Percentiles rank a stretch among this genome's conserved stretches.
Evolutionary conservation across 2,797 vertebrate genomes (phyloP).

Genomic region (Amblyopsis hoosieri): DNA sequence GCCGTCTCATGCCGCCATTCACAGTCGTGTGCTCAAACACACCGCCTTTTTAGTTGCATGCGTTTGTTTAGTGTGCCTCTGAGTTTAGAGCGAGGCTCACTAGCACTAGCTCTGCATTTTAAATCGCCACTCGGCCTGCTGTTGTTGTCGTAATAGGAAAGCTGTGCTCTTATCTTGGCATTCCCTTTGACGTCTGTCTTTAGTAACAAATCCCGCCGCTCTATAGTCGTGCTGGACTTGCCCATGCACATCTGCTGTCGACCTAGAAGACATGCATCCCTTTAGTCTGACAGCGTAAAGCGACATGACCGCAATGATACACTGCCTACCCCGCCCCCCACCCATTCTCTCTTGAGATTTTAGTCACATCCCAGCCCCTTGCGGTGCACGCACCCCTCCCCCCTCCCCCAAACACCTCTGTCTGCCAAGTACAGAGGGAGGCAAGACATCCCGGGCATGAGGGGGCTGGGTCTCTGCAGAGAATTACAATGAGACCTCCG

Average conservation of each 20-base stretch:
- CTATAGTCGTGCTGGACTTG: conserved; percentile 33
- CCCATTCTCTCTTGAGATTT: conserved; percentile 72
- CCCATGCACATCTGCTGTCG: conserved; percentile 26
- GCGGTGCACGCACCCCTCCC: conserved; percentile 36
- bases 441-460: conserved; percentile 69
- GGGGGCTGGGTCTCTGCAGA: conserved; percentile 66
- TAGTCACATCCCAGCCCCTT: conserved; percentile 75
- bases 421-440: conserved; percentile 73
- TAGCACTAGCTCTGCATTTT: conserved; percentile 31
- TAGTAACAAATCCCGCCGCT: conserved; percentile 45
- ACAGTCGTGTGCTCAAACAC: conserved; percentile 26
- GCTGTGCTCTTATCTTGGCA: conserved; percentile 27
- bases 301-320: conserved; percentile 68
- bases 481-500: conserved; percentile 77
- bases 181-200: conserved; percentile 34
- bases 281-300: conserved; percentile 47
- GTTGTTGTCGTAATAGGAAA: conserved; percentile 27
- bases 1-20: not conserved
- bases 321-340: conserved; percentile 18
- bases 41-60: conserved; percentile 23
- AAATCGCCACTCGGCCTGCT: conserved; percentile 25
- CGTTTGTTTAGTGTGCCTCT: conserved; percentile 28
- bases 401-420: conserved; percentile 54
- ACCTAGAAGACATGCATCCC: conserved; percentile 23
- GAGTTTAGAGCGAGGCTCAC: conserved; percentile 6